phyloP scores from a whole-genome alignment of 64 coral and sea anemone genomes.

The Stichodactyla helianthus region DNA sequence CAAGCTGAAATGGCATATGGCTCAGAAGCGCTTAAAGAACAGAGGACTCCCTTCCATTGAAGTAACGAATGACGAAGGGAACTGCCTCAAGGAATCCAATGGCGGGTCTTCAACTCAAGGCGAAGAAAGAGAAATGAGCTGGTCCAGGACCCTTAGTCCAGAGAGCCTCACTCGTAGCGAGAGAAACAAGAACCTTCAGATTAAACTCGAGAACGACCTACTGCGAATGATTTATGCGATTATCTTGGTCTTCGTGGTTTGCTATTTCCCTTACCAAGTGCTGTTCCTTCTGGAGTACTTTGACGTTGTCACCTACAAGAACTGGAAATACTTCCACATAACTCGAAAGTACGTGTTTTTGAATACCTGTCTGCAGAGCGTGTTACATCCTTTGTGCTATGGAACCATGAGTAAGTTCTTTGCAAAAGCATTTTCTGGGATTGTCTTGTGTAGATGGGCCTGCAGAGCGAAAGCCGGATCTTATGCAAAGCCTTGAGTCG shows the following conservation, averaged over 20 bases:
- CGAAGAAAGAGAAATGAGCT: neutral
- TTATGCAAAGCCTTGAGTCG: neutral
- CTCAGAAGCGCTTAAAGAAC: conserved; percentile 39
- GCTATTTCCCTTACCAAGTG: conserved; percentile 75
- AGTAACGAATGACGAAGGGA: conserved; percentile 5
- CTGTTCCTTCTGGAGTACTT: conserved; percentile 69
- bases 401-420: conserved; percentile 96
- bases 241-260: conserved; percentile 59
- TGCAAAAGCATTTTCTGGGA: conserved; percentile 64
- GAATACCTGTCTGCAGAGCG: conserved; percentile 56
- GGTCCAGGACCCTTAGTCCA: neutral
- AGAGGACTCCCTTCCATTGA: conserved; percentile 24
- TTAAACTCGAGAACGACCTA: conserved; percentile 70
- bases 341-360: conserved; percentile 26
- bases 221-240: conserved; percentile 74
- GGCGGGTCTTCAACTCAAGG: neutral
- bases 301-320: neutral
- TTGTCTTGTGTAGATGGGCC: conserved; percentile 57
- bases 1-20: conserved; percentile 64
- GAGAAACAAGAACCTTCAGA: conserved; percentile 24
- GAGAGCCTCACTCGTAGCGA: neutral
- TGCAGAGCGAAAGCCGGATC: neutral
- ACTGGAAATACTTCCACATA: conserved; percentile 47
- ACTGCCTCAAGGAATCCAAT: conserved; percentile 19
- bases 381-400: conserved; percentile 82